phyloP scores from a whole-genome alignment of 2,888 invertebrate genomes.

The Heteromyza rotundicornis region DNA sequence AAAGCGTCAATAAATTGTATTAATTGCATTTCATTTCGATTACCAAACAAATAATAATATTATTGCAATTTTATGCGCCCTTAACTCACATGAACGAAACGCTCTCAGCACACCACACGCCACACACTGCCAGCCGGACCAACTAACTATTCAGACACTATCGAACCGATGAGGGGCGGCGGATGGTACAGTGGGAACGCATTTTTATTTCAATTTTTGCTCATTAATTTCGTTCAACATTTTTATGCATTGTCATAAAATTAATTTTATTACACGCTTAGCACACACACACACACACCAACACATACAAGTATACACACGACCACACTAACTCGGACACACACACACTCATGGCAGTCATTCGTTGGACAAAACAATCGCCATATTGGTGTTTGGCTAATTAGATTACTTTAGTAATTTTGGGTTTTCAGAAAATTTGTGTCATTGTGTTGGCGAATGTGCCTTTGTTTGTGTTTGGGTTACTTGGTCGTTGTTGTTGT shows the following conservation, averaged over 20 bases:
- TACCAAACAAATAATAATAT: slow-evolving; percentile 30
- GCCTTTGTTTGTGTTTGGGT: neutral
- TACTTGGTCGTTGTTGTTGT: neutral
- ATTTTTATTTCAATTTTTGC: slow-evolving; percentile 46
- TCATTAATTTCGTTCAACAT: slow-evolving; percentile 51
- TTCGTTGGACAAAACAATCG: neutral
- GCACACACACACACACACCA: neutral
- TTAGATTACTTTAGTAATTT: slow-evolving; percentile 47
- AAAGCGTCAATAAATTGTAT: slow-evolving; percentile 51
- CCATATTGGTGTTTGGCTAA: slow-evolving; percentile 36
- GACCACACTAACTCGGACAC: neutral
- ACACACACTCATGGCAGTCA: neutral
- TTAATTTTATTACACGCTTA: slow-evolving; percentile 41
- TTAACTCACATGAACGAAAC: neutral
- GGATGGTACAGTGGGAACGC: neutral
- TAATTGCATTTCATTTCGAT: slow-evolving; percentile 53
- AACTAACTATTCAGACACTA: neutral
- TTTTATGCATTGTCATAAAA: slow-evolving; percentile 54
- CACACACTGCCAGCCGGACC: neutral
- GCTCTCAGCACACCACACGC: neutral
- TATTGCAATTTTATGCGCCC: slow-evolving; percentile 24
- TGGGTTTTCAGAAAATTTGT: slow-evolving; percentile 1
- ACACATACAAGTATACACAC: neutral
- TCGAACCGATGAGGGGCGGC: neutral
- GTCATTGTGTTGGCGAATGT: neutral